Conservation (phyloP, 2,888 invertebrate species). For the Exocentrus adspersus region DNA sequence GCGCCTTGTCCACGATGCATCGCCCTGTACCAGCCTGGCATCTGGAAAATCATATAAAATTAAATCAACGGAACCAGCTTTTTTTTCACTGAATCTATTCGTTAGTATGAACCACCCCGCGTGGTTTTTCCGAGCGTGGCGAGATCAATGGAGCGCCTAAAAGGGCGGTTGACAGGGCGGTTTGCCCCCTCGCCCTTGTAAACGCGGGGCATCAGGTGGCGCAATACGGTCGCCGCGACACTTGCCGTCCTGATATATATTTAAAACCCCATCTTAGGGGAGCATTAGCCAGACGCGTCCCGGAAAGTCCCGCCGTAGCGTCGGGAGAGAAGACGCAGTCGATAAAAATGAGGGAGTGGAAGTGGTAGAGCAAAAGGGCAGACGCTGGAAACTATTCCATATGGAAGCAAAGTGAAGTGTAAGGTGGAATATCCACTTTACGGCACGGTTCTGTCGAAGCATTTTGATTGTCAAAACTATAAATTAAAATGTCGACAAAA, state of each 20-base stretch:
- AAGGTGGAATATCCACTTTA: no score
- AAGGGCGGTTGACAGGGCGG: slow-evolving; percentile 41
- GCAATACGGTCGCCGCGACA: slow-evolving; percentile 40
- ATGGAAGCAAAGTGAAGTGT: no score
- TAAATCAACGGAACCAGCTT: no score
- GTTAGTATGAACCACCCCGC: no score
- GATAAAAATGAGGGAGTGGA: background rate
- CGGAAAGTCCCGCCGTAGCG: background rate
- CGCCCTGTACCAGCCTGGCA: slow-evolving; percentile 99
- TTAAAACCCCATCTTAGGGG: slow-evolving; percentile 35
- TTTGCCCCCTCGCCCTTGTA: slow-evolving; percentile 34
- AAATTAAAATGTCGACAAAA: no score
- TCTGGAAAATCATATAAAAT: slow-evolving; percentile 67
- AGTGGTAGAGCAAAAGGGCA: background rate
- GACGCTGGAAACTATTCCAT: background rate
- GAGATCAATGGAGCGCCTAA: slow-evolving; percentile 40
- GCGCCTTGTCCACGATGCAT: slow-evolving; percentile 98
- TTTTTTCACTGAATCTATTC: no score
- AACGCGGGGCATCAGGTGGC: slow-evolving; percentile 46
- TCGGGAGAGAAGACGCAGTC: background rate
- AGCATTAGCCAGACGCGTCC: slow-evolving; percentile 19
- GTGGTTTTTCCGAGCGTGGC: slow-evolving; percentile 12
- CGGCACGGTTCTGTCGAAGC: no score
- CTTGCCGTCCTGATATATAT: slow-evolving; percentile 46
- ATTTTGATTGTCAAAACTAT: no score